Percentiles rank a stretch among this genome's conserved stretches.
phyloP scores from a whole-genome alignment of 2,113 vertebrate genomes.

The Corvus cornix region DNA sequence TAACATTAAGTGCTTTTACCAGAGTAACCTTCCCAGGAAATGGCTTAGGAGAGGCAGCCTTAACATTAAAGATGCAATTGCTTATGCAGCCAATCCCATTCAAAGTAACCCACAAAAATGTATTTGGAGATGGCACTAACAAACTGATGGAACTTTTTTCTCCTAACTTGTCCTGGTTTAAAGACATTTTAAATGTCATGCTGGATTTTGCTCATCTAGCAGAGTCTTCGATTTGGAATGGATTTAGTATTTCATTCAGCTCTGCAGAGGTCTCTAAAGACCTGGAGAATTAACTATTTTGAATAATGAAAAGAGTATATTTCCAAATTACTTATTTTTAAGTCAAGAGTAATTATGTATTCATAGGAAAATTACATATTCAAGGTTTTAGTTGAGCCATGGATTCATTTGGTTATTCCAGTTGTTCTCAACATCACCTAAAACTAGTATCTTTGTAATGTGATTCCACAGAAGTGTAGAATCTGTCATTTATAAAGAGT shows the following conservation, averaged over 20 bases:
- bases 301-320: not conserved
- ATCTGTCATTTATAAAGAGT: not conserved
- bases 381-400: not conserved
- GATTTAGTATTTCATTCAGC: not conserved
- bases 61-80: not conserved
- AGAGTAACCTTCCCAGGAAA: not conserved
- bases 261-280: not conserved
- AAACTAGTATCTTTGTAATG: not conserved
- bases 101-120: not conserved
- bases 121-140: not conserved
- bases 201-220: not conserved
- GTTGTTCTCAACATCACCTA: not conserved
- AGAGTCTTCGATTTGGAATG: not conserved
- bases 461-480: not conserved
- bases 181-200: not conserved
- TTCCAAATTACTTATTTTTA: not conserved
- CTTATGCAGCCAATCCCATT: not conserved
- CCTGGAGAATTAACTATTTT: not conserved
- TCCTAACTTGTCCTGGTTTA: not conserved
- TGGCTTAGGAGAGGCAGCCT: not conserved
- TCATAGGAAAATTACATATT: not conserved
- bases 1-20: not conserved
- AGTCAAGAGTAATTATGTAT: not conserved
- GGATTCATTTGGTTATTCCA: not conserved
- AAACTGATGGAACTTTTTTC: not conserved